Evolutionary conservation across 1,140 invertebrate species (phyloP).

Genomic region (Drosophila parabipectinata): DNA sequence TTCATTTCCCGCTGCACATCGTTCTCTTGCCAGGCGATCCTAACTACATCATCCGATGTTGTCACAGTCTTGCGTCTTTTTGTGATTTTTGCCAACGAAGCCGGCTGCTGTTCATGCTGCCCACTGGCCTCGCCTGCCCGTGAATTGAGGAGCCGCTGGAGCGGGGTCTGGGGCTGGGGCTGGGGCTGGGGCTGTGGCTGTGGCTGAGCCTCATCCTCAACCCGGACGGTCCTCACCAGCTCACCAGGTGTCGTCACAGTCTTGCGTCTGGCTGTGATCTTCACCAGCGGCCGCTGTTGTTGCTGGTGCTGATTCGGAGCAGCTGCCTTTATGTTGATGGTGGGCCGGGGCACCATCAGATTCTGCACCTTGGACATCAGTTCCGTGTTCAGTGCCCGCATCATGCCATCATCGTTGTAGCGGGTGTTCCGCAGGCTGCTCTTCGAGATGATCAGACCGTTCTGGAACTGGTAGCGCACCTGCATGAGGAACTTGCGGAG

Average conservation of each 20-base stretch:
- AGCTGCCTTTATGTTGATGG: constrained; percentile 19
- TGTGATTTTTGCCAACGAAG: not conserved
- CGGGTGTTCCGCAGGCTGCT: constrained; percentile 49
- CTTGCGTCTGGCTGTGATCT: no score
- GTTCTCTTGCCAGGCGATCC: not conserved
- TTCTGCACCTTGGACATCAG: constrained; percentile 13
- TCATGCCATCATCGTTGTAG: constrained; percentile 2
- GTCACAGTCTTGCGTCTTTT: not conserved
- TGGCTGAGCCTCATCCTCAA: not conserved
- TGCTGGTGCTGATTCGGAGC: not conserved
- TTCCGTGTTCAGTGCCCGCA: constrained; percentile 18
- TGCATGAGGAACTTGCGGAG: constrained; percentile 55
- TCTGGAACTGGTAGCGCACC: constrained; percentile 58
- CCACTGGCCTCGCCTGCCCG: no score
- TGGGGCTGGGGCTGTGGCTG: no score
- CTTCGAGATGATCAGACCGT: constrained; percentile 62
- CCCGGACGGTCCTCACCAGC: not conserved
- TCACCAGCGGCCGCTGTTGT: no score
- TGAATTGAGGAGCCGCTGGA: no score
- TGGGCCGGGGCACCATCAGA: constrained; percentile 36
- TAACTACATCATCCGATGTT: not conserved
- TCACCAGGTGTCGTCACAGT: no score
- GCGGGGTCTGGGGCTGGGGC: no score
- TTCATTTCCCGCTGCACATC: not conserved
- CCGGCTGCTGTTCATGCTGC: not conserved